phyloP scores from a whole-genome alignment of 2,888 invertebrate species.

The Sinopyrophorus schimmeli region DNA sequence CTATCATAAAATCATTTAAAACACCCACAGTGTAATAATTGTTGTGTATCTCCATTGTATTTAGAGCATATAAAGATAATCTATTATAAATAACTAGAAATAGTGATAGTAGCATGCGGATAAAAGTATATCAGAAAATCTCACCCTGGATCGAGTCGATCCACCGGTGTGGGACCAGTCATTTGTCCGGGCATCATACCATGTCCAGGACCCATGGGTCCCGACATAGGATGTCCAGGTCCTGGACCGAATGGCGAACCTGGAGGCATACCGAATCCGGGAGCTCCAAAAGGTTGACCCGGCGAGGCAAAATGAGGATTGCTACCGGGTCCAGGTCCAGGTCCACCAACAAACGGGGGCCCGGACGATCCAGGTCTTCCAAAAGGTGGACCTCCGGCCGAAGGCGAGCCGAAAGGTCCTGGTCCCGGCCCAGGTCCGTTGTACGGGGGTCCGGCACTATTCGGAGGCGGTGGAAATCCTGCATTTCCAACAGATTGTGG shows the following conservation, averaged over 20 bases:
- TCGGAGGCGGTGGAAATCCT: slow-evolving; percentile 61
- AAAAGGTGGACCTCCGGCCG: slow-evolving; percentile 65
- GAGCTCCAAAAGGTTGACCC: slow-evolving; percentile 64
- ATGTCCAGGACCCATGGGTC: slow-evolving; percentile 66
- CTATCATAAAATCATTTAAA: too few species aligned
- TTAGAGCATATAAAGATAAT: too few species aligned
- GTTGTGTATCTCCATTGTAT: too few species aligned
- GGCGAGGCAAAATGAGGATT: slow-evolving; percentile 69
- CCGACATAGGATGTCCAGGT: slow-evolving; percentile 63
- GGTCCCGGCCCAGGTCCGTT: slow-evolving; percentile 67
- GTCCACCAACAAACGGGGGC: slow-evolving; percentile 69
- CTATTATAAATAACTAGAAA: too few species aligned
- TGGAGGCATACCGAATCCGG: slow-evolving; percentile 71
- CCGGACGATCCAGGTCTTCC: slow-evolving; percentile 69
- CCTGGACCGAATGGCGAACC: slow-evolving; percentile 73
- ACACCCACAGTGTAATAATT: too few species aligned
- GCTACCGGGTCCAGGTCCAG: slow-evolving; percentile 68
- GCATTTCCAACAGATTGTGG: slow-evolving; percentile 57
- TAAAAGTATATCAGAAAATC: slow-evolving; percentile 46
- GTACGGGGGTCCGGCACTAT: slow-evolving; percentile 68
- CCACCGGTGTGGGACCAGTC: slow-evolving; percentile 77
- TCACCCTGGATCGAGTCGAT: slow-evolving; percentile 78
- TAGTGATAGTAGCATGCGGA: not conserved
- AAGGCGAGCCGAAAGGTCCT: slow-evolving; percentile 70
- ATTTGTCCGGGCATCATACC: slow-evolving; percentile 64